A percentile compares a stretch with the other conserved stretches of the same genome.
Evolutionary conservation across 2,888 invertebrate species (phyloP).

Genomic region (Hydriomena furcata): DNA sequence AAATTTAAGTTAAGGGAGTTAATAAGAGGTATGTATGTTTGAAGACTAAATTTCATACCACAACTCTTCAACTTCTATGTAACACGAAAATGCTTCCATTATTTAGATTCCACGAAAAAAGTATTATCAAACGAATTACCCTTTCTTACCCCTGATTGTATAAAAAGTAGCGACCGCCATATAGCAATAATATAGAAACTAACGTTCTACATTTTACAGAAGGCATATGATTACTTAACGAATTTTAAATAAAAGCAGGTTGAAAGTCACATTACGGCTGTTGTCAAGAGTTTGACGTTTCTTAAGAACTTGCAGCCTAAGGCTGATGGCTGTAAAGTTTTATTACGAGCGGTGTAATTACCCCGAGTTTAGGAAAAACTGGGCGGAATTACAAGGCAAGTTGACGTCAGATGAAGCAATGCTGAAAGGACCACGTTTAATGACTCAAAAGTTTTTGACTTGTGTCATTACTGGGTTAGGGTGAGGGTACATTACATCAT

Average conservation of each 20-base stretch:
- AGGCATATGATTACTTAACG: too few relatives aligned
- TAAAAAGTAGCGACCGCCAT: not conserved
- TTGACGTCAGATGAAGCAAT: conserved; percentile 25
- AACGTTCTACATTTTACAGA: too few relatives aligned
- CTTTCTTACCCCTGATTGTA: not conserved
- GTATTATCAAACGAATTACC: conserved; percentile 19
- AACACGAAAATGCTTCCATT: conserved; percentile 20
- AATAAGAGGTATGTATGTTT: too few relatives aligned
- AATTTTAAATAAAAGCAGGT: too few relatives aligned
- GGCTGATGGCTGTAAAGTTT: conserved; percentile 23
- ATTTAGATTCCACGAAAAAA: conserved; percentile 22
- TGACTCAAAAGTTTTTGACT: conserved; percentile 36
- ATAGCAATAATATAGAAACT: too few relatives aligned
- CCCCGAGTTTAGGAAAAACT: conserved; percentile 23
- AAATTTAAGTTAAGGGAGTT: too few relatives aligned
- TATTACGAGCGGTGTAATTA: conserved; percentile 25
- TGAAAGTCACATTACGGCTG: not conserved
- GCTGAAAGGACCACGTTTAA: conserved; percentile 31
- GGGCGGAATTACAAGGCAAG: conserved; percentile 28
- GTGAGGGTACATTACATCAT: not conserved
- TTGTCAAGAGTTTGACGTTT: not conserved
- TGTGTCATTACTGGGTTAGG: conserved; percentile 30
- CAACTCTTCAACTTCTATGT: conserved; percentile 9
- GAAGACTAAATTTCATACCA: too few relatives aligned
- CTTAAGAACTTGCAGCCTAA: not conserved